These are phyloP conservation scores for Polyommatus icarus DNA, from an alignment of 2,888 invertebrate species.

Conservation along the genomic window DNA sequence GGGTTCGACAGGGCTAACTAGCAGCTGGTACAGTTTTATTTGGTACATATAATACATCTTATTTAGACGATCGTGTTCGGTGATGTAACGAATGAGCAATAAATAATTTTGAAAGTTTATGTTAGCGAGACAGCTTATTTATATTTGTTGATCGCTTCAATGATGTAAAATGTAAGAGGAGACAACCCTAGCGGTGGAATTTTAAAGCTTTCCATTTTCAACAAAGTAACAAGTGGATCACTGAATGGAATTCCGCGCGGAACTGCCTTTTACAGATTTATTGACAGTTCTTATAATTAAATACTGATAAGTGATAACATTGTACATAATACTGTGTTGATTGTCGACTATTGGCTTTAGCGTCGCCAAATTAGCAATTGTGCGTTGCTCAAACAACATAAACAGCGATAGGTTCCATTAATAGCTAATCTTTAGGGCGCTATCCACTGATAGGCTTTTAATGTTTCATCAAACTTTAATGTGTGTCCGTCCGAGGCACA, in stretches of 20 bases:
- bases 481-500: not conserved
- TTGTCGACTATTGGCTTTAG: not conserved
- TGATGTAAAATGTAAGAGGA: not conserved
- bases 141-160: too few species aligned
- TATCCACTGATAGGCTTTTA: not conserved
- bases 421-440: constrained; percentile 6
- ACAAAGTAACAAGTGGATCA: constrained; percentile 13
- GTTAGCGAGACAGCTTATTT: not conserved
- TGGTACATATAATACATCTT: not conserved
- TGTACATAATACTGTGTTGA: not conserved
- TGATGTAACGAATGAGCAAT: not conserved
- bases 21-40: not conserved
- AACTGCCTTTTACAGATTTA: not conserved
- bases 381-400: not conserved
- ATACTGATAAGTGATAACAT: not conserved
- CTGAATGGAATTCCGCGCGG: constrained; percentile 9
- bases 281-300: constrained; percentile 2
- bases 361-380: not conserved
- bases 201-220: constrained; percentile 6
- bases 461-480: constrained; percentile 22
- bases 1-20: not conserved
- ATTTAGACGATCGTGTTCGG: not conserved
- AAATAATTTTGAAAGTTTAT: not conserved
- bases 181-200: constrained; percentile 8
- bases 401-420: not conserved